Base-by-base conservation (phyloP, 2,113 vertebrate genomes). In the Oreochromis spilurus region DNA sequence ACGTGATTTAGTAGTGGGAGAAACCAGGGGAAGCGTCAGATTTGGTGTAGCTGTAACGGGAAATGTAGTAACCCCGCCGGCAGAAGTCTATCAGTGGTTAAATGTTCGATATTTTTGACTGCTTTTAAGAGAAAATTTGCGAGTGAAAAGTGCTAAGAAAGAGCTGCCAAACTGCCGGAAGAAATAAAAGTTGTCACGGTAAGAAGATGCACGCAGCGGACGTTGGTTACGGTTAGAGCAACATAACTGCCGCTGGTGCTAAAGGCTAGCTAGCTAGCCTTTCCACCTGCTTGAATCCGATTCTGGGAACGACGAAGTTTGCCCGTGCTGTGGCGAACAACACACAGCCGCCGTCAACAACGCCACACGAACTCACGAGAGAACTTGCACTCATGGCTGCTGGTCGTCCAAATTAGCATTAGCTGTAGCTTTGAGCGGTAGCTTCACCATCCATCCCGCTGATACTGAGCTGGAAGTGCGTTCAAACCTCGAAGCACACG, bases 371-470 rank as follows among this genome's bases (percentile, higher is more conserved):
- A 87, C 58, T 81, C 72, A 19, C 55, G 21, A 2, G 31, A 6
- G 45, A 85, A 86, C 81, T 85, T 62, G 79, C 26, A 38, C 53
- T 78, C 54, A 21, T 31, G 45, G 24, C 11, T 50, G 58, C 19
- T 52, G 50, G 17, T 13, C 26, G 17, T 52, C 36, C n/a, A 31
- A 36, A 88, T 89, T 95, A 93, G 93, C 94, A 88, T 91, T 89
- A 95, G 93, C 93, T 26, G 40, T 65, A 88, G 93, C 88, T 84
- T 67, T 12, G 52, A 81, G 50, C 24, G 85, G 29, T 82, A 67
- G 80, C 83, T 36, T 14, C 14, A 36, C 75, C 84, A 52, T 78
- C 77, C 78, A 89, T 84, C 79, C 90, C 53, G 70, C 81, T 60
- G 82, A 55, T 75, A 53, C 5, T 6, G 85, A 84, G 72, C 60